phyloP scores from a whole-genome alignment of 2,888 invertebrate species.

The Sarcophaga rosellei region DNA sequence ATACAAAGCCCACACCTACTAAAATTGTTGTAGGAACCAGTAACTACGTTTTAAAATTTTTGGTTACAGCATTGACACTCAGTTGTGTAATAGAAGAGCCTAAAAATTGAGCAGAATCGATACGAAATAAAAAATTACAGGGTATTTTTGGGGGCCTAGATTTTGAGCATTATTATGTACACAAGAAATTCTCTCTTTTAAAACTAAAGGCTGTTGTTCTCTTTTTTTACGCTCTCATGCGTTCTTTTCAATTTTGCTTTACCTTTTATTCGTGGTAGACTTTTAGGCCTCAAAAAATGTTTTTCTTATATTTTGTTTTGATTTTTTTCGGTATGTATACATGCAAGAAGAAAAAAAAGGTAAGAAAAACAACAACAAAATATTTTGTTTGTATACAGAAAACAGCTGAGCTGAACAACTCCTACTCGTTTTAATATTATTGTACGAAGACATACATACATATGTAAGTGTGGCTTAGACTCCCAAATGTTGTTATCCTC shows the following conservation, averaged over 20 bases:
- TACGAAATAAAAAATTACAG: neutral
- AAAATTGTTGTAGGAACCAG: neutral
- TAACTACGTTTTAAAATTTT: conserved; percentile 19
- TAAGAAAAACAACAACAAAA: neutral
- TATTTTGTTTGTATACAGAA: conserved; percentile 49
- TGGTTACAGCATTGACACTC: neutral
- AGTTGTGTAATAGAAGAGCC: neutral
- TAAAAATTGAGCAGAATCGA: neutral
- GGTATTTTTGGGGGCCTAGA: neutral
- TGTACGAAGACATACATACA: neutral
- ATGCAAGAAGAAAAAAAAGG: neutral
- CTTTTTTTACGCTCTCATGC: neutral
- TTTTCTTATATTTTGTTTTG: conserved; percentile 9
- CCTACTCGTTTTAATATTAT: neutral
- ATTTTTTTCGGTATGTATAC: conserved; percentile 48
- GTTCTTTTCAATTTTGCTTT: neutral
- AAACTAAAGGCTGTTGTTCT: neutral
- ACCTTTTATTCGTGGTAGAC: conserved; percentile 29
- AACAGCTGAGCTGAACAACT: conserved; percentile 51
- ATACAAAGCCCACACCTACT: conserved; percentile 3
- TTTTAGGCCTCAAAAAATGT: conserved; percentile 50
- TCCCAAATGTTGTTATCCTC: too few species aligned
- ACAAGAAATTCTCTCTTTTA: neutral
- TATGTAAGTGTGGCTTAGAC: neutral
- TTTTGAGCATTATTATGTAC: neutral